These are phyloP conservation scores for Ametastegia equiseti DNA, from an alignment of 2,888 invertebrate genomes.

Conservation along the genomic window DNA sequence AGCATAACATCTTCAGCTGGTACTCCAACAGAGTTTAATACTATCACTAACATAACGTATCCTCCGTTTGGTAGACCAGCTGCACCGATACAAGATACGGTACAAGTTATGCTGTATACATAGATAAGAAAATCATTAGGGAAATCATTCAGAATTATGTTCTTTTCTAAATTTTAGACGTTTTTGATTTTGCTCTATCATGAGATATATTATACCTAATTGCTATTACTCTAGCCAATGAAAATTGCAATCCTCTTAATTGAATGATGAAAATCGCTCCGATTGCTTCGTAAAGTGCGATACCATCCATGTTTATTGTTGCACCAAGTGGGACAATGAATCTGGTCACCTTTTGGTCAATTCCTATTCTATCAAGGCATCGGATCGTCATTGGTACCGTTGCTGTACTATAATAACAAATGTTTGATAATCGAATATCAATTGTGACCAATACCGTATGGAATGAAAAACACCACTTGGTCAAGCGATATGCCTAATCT, in stretches of 20 bases:
- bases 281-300: conserved; percentile 98
- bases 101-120: conserved; percentile 91
- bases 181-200: neutral
- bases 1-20: conserved; percentile 94
- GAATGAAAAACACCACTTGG: neutral
- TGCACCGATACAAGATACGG: conserved; percentile 97
- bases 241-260: conserved; percentile 88
- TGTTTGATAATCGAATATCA: neutral
- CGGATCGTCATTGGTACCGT: conserved; percentile 97
- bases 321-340: conserved; percentile 98
- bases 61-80: conserved; percentile 98
- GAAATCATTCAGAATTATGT: neutral
- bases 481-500: neutral
- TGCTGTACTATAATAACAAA: conserved; percentile 83
- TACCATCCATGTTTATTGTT: conserved; percentile 99
- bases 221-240: conserved; percentile 92
- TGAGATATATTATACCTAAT: conserved; percentile 85
- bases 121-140: neutral
- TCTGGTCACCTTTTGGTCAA: conserved; percentile 93
- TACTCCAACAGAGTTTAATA: conserved; percentile 92
- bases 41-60: conserved; percentile 97
- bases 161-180: neutral
- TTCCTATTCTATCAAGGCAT: conserved; percentile 93
- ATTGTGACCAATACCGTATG: conserved; percentile 11
- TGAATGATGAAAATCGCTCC: conserved; percentile 99